A percentile compares a stretch with the other conserved stretches of the same genome.
Conservation (phyloP, 1,140 invertebrate species). For the Linepithema humile region DNA sequence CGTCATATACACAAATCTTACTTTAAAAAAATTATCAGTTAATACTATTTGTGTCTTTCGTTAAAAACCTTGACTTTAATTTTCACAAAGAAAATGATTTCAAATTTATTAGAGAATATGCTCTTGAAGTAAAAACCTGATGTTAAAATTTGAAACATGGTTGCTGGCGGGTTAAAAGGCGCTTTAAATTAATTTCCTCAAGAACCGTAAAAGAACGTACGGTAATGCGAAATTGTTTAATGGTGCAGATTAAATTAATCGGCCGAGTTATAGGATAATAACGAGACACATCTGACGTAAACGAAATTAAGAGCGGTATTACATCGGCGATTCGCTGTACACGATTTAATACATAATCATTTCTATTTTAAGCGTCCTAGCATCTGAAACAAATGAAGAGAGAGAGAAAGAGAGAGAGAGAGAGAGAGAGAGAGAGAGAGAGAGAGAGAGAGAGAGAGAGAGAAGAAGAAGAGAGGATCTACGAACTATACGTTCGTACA, state of each 20-base stretch:
- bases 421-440: too few relatives aligned
- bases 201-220: neutral
- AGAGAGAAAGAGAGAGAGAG: too few relatives aligned
- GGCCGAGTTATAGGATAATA: constrained; percentile 14
- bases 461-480: too few relatives aligned
- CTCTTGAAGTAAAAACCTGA: constrained; percentile 5
- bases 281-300: neutral
- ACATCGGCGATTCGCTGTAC: neutral
- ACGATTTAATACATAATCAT: constrained; percentile 25
- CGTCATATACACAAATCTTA: neutral
- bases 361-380: constrained; percentile 2
- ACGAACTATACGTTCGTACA: neutral
- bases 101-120: neutral
- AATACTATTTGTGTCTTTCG: neutral
- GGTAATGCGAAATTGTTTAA: constrained; percentile 3
- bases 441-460: too few relatives aligned
- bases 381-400: neutral
- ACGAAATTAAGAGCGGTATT: neutral
- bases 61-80: neutral
- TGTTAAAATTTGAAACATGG: constrained; percentile 22
- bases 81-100: neutral
- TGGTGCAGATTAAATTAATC: constrained; percentile 13
- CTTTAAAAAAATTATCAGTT: neutral
- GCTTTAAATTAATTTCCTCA: constrained; percentile 21
- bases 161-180: neutral